Evolutionary conservation across 2,113 vertebrate genomes (phyloP).

Genomic region (Dendropsophus ebraccatus): DNA sequence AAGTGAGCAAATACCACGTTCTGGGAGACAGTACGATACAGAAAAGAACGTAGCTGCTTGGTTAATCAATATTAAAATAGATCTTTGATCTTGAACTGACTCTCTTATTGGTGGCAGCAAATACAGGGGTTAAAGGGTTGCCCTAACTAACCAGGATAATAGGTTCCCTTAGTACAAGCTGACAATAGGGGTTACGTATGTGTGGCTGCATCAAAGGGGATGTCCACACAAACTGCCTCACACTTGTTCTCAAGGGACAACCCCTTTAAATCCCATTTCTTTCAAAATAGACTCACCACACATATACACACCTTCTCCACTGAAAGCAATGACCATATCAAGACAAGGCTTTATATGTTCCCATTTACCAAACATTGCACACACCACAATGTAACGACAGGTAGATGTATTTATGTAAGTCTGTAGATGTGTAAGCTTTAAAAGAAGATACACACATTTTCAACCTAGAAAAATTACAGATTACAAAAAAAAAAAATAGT

Average conservation of each 20-base stretch:
- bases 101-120: background rate
- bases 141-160: too few relatives aligned
- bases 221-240: too few relatives aligned
- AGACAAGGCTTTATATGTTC: background rate
- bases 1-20: slow-evolving; percentile 28
- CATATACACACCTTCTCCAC: background rate
- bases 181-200: too few relatives aligned
- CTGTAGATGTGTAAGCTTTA: too few relatives aligned
- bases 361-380: too few relatives aligned
- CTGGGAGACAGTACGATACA: background rate
- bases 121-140: background rate
- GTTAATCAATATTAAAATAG: background rate
- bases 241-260: too few relatives aligned
- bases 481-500: too few relatives aligned
- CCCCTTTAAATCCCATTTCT: background rate
- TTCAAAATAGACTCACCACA: background rate
- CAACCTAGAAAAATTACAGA: too few relatives aligned
- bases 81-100: background rate
- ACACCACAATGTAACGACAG: too few relatives aligned
- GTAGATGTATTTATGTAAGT: too few relatives aligned
- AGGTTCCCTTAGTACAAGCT: background rate
- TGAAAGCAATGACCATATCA: background rate
- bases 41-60: background rate
- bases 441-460: too few relatives aligned
- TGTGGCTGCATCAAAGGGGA: too few relatives aligned